A percentile compares a stretch with the other conserved stretches of the same genome.
Conservation (phyloP, 2,888 invertebrate species). For the Saturnia pavonia region DNA sequence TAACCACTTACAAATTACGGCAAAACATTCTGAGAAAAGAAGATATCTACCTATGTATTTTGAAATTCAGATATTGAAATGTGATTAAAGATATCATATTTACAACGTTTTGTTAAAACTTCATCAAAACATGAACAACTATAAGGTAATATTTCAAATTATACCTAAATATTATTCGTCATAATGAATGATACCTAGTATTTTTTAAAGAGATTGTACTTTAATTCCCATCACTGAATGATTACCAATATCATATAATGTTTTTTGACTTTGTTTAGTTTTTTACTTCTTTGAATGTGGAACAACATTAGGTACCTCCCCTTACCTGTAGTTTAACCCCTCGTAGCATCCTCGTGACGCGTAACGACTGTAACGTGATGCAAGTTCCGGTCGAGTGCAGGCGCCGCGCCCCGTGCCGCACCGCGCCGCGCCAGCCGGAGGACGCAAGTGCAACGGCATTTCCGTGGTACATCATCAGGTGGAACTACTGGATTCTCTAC, state of each 20-base stretch:
- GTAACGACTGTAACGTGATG: conserved; percentile 3
- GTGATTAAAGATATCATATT: background rate
- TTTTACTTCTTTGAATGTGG: background rate
- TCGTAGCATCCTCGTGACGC: background rate
- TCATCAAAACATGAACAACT: no score
- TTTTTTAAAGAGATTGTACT: background rate
- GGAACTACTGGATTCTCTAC: background rate
- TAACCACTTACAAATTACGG: background rate
- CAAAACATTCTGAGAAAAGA: background rate
- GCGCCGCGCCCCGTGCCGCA: no score
- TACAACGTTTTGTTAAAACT: no score
- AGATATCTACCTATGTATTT: background rate
- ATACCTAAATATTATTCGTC: no score
- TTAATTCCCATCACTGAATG: background rate
- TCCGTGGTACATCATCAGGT: conserved; percentile 2
- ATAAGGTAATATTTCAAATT: no score
- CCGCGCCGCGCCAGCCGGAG: background rate
- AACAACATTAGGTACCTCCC: background rate
- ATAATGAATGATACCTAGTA: no score
- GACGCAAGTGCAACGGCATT: background rate
- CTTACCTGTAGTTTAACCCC: background rate
- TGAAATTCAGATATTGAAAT: background rate
- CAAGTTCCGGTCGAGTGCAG: conserved; percentile 2
- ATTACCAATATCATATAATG: background rate
- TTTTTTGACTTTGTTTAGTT: background rate